These are phyloP conservation scores for Vicugna pacos DNA, from an alignment of 2,113 vertebrate species.

Conservation along the genomic window DNA sequence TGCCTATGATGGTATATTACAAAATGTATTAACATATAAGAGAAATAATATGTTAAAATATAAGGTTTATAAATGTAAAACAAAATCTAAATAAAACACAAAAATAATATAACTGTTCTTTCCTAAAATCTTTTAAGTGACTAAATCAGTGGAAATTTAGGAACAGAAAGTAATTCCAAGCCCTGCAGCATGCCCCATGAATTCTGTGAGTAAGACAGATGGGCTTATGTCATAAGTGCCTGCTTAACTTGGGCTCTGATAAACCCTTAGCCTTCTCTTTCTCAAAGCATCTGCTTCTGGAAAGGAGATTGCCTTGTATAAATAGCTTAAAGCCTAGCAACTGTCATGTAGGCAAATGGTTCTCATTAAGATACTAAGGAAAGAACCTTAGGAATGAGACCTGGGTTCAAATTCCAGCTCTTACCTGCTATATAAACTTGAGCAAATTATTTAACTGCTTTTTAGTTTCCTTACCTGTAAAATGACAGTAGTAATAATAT, in stretches of 20 bases:
- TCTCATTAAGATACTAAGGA: slow-evolving; percentile 47
- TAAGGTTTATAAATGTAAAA: neutral
- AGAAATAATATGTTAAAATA: slow-evolving; percentile 37
- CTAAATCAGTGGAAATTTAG: slow-evolving; percentile 31
- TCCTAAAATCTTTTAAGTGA: slow-evolving; percentile 29
- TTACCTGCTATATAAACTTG: neutral
- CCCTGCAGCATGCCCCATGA: neutral
- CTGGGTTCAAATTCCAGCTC: slow-evolving; percentile 7
- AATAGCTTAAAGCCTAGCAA: slow-evolving; percentile 33
- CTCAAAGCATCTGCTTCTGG: slow-evolving; percentile 60
- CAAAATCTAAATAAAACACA: slow-evolving; percentile 12
- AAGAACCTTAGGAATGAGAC: neutral
- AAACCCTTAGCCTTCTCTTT: neutral
- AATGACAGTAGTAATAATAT: neutral
- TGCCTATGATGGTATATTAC: neutral
- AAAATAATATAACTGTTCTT: neutral
- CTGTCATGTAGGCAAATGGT: slow-evolving; percentile 30
- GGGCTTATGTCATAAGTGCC: slow-evolving; percentile 34
- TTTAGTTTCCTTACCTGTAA: neutral
- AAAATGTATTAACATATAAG: neutral
- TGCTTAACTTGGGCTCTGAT: slow-evolving; percentile 20
- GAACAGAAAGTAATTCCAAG: slow-evolving; percentile 32
- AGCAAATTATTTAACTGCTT: neutral
- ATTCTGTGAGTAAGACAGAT: slow-evolving; percentile 39
- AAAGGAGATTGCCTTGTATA: slow-evolving; percentile 51